These are phyloP conservation scores for Cataglyphis cursor DNA, from an alignment of 2,888 invertebrate species.

Conservation along the genomic window DNA sequence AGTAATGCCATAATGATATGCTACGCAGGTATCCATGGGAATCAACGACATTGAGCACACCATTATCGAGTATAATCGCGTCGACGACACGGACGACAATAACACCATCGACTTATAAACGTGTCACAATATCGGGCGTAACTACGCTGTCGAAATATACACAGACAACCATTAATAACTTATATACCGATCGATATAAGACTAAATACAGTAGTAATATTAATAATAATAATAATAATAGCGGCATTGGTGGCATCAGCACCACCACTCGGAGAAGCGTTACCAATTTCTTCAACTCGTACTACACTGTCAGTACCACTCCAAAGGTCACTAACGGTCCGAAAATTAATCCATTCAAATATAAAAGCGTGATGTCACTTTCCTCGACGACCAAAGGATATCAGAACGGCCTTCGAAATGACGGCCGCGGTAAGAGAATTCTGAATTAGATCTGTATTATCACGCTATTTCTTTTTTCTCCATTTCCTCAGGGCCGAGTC, in stretches of 20 bases:
- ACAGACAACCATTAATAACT: slow-evolving; percentile 78
- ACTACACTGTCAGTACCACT: slow-evolving; percentile 76
- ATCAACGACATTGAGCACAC: slow-evolving; percentile 82
- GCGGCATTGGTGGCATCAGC: slow-evolving; percentile 45
- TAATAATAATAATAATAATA: slow-evolving; percentile 58
- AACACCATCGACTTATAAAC: slow-evolving; percentile 67
- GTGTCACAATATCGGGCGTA: slow-evolving; percentile 57
- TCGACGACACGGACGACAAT: slow-evolving; percentile 77
- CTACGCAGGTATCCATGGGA: slow-evolving; percentile 84
- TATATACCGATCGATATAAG: slow-evolving; percentile 76
- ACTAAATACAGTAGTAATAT: slow-evolving; percentile 59
- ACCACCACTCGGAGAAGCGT: slow-evolving; percentile 74
- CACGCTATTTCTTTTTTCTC: slow-evolving; percentile 47
- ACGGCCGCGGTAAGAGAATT: slow-evolving; percentile 85
- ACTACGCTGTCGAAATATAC: slow-evolving; percentile 75
- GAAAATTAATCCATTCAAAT: slow-evolving; percentile 83
- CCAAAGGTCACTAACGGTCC: slow-evolving; percentile 81
- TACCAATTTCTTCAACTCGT: slow-evolving; percentile 74
- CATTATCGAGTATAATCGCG: slow-evolving; percentile 76
- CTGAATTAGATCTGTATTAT: slow-evolving; percentile 60
- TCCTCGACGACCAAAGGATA: slow-evolving; percentile 80
- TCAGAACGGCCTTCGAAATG: slow-evolving; percentile 79
- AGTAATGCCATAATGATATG: slow-evolving; percentile 64
- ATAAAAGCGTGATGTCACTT: slow-evolving; percentile 79
- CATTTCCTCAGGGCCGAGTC: background rate